Evolutionary conservation across 2,113 vertebrate species (phyloP), one percentile per base, ranked within the genome.

Genomic region (Micronycteris hirsuta): DNA sequence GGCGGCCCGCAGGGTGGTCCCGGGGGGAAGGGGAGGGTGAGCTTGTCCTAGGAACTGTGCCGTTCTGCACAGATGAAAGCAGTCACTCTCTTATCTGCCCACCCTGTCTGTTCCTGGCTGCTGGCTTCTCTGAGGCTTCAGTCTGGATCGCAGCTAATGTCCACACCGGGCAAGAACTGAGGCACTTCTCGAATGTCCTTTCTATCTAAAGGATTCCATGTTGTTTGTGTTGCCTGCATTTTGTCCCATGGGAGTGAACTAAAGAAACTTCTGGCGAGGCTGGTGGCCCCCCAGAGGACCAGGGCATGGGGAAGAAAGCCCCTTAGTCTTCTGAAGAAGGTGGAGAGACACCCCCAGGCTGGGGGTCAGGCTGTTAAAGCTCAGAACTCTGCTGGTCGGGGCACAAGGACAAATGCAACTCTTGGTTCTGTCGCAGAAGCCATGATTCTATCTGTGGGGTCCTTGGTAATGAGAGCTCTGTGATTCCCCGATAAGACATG

Each of bases 61-160:
- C 8, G 31, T 19, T 80, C 36, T 5, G 8, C n/a, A 31, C 47
- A 36, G 89, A 74, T 20, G 49, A 58, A 58, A 58, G 11, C 2
- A 2, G 41, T 36, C 65, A 16, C 28, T 56, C 7, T 76, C 56
- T n/a, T 14, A 5, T 28, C 52, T 45, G 36, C 49, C 24, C 0
- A 2, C 43, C 61, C 52, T n/a, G 28, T 45, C 87, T 28, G 7
- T 6, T 56, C 43, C 67, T 17, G 38, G 15, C 47, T 24, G 24
- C 56, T 88, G n/a, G 36, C 33, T 86, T 83, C 61, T 94, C 36
- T 86, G 77, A 87, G 58, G 41, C 61, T 76, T 85, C 17, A 41
- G 24, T 78, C 54, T 68, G 20, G 22, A 86, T 86, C 49, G 38
- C 17, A 93, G 77, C 26, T 47, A 19, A 41, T 36, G 49, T 2